Percentiles rank a stretch among this genome's conserved stretches.
These are phyloP conservation scores for Phortica okadai DNA, from an alignment of 2,888 invertebrate genomes.

Conservation along the genomic window DNA sequence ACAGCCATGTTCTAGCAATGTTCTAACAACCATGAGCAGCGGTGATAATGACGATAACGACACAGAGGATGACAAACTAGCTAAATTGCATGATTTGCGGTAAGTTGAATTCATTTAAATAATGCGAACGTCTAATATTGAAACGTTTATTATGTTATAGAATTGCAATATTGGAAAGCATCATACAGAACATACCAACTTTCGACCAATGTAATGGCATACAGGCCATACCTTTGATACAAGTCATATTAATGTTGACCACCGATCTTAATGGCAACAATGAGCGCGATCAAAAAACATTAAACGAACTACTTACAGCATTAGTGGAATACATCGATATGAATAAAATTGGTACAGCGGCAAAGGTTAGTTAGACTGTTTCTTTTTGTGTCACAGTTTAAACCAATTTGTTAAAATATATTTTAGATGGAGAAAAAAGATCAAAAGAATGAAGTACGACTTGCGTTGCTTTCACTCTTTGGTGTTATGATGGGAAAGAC, in stretches of 20 bases:
- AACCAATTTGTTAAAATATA: neutral
- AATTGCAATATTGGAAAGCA: conserved; percentile 83
- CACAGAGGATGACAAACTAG: conserved; percentile 73
- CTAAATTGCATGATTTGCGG: conserved; percentile 74
- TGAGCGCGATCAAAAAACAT: conserved; percentile 86
- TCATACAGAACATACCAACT: conserved; percentile 87
- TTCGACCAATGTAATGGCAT: conserved; percentile 88
- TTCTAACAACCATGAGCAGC: conserved; percentile 61
- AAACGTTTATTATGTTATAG: conserved; percentile 49
- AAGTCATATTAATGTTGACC: conserved; percentile 92
- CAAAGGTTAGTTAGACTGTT: conserved; percentile 58
- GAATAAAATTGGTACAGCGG: conserved; percentile 78
- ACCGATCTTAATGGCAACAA: conserved; percentile 91
- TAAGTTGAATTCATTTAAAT: conserved; percentile 42
- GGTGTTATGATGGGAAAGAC: conserved; percentile 80
- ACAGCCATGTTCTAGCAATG: conserved; percentile 54
- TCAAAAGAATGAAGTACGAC: conserved; percentile 88
- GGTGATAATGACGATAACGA: conserved; percentile 68
- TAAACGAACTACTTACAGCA: conserved; percentile 85
- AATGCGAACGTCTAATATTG: neutral
- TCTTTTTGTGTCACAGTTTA: neutral
- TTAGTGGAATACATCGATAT: conserved; percentile 86
- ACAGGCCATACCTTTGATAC: conserved; percentile 92
- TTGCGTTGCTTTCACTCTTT: conserved; percentile 91
- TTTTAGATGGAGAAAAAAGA: conserved; percentile 78